Evolutionary conservation across 2,888 invertebrate species (phyloP).

Genomic region (Hartigia nigra): DNA sequence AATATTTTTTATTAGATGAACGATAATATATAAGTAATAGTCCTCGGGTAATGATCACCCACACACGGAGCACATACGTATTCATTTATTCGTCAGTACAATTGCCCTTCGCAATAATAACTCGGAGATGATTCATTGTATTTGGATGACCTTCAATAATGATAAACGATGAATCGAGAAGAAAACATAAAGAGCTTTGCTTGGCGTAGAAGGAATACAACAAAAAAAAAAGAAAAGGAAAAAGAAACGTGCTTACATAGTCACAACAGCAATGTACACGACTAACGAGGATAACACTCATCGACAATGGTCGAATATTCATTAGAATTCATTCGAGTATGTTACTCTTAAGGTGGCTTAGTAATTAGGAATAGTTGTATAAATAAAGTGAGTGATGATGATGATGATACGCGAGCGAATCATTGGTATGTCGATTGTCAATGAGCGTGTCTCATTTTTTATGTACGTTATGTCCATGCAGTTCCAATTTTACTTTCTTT

Average conservation of each 20-base stretch:
- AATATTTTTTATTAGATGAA: conserved; percentile 59
- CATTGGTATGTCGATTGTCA: not conserved
- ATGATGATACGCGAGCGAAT: not conserved
- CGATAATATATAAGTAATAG: conserved; percentile 45
- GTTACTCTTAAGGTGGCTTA: not conserved
- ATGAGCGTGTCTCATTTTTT: not conserved
- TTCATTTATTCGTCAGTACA: not conserved
- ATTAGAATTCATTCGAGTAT: not conserved
- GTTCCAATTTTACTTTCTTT: not conserved
- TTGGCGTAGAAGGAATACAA: conserved; percentile 21
- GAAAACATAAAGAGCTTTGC: not conserved
- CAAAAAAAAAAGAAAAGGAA: conserved; percentile 22
- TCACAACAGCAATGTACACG: not conserved
- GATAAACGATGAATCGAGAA: not conserved
- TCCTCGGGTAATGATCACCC: conserved; percentile 1
- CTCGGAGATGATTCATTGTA: not conserved
- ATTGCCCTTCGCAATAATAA: not conserved
- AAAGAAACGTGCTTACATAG: not conserved
- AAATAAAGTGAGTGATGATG: not conserved
- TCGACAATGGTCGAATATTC: not conserved
- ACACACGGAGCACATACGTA: not conserved
- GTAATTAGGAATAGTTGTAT: not conserved
- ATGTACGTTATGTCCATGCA: not conserved
- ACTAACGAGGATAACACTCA: not conserved
- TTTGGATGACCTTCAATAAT: not conserved